Conservation (phyloP, 2,113 vertebrate species). For the Petroica traversi region DNA sequence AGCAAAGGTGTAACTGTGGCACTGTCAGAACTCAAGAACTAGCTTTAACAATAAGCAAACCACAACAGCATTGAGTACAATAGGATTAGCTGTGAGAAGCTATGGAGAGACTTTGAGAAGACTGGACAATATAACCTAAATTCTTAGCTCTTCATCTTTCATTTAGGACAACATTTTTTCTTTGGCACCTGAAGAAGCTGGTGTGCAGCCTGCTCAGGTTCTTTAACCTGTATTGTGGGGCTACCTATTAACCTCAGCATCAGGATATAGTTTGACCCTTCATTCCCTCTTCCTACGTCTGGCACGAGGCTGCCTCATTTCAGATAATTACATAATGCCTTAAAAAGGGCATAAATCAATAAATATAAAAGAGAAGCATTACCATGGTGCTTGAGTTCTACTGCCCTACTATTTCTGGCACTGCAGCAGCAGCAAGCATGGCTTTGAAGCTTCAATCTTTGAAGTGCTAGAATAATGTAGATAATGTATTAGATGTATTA, state of each 20-base stretch:
- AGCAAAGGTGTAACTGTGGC: not conserved
- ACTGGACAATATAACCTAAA: not conserved
- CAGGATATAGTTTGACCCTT: not conserved
- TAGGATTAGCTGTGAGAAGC: not conserved
- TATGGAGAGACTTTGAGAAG: not conserved
- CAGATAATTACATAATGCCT: not conserved
- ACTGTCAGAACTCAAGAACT: not conserved
- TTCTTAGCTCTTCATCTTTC: not conserved
- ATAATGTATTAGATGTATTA: not conserved
- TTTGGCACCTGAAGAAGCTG: not conserved
- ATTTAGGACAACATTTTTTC: not conserved
- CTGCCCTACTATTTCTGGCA: not conserved
- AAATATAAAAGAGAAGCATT: not conserved
- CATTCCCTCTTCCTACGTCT: not conserved
- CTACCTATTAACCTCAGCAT: not conserved
- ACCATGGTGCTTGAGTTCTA: not conserved
- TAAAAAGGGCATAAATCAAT: not conserved
- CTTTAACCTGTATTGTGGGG: not conserved
- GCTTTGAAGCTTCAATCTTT: not conserved
- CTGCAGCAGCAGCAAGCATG: not conserved
- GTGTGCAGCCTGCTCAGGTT: not conserved
- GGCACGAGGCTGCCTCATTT: not conserved
- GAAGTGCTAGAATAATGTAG: not conserved
- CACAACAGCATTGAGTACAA: not conserved
- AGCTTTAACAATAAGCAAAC: not conserved